Conservation (phyloP, 2,888 invertebrate genomes). For the Platynereis dumerilii region DNA sequence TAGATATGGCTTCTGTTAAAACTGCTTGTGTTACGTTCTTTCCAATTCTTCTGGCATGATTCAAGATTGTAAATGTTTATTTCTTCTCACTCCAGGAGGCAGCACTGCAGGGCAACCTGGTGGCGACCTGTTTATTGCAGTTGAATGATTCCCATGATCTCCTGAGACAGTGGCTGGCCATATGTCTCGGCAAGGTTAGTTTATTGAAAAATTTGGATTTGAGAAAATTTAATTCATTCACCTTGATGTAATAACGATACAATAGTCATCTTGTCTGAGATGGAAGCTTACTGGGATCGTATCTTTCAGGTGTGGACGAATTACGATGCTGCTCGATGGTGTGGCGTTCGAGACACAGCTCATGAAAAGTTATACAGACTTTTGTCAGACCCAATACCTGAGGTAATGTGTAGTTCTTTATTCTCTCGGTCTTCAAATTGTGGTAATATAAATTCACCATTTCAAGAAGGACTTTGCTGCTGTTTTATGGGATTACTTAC, state of each 20-base stretch:
- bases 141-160: constrained; percentile 69
- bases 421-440: too few species aligned
- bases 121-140: constrained; percentile 91
- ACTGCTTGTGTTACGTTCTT: too few species aligned
- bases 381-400: constrained; percentile 82
- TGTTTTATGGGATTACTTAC: background rate
- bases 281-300: too few species aligned
- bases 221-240: too few species aligned
- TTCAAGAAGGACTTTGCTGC: background rate
- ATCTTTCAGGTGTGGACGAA: constrained; percentile 58
- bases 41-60: too few species aligned
- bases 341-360: constrained; percentile 93
- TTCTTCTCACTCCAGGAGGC: constrained; percentile 75
- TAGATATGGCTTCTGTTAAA: too few species aligned
- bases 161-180: constrained; percentile 79
- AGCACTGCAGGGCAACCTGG: constrained; percentile 85
- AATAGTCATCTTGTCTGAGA: too few species aligned
- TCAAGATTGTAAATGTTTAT: too few species aligned
- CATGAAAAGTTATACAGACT: constrained; percentile 90
- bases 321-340: constrained; percentile 73
- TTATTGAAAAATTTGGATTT: background rate
- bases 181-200: constrained; percentile 78
- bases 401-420: constrained; percentile 70
- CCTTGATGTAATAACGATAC: too few species aligned
- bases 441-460: background rate